phyloP scores from a whole-genome alignment of 2,113 vertebrate species.

The Centropus bengalensis region DNA sequence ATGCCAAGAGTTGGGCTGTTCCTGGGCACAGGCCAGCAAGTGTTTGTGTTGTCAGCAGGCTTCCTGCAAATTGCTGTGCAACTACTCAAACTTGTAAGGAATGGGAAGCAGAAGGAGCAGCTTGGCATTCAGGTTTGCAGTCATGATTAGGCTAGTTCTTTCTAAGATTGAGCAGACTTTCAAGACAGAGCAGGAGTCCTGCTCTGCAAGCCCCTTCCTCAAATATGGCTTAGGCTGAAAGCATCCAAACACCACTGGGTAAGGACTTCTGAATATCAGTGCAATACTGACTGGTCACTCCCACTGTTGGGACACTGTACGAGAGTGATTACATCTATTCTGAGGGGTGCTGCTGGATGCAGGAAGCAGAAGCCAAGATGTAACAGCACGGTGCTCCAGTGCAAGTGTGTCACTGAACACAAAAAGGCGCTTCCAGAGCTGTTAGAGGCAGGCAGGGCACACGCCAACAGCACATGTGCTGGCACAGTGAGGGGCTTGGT shows the following conservation, averaged over 20 bases:
- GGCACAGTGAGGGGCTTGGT: background rate
- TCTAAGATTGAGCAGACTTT: background rate
- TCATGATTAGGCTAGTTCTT: background rate
- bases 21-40: background rate
- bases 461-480: rapidly evolving
- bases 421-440: background rate
- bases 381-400: background rate
- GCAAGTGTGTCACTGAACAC: background rate
- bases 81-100: background rate
- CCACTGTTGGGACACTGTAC: rapidly evolving
- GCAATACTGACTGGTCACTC: no score
- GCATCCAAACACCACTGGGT: background rate
- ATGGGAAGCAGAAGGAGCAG: background rate
- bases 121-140: background rate
- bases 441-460: background rate
- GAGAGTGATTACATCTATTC: background rate
- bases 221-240: background rate
- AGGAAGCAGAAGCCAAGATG: background rate
- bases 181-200: background rate
- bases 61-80: background rate
- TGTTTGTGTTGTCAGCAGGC: background rate
- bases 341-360: background rate
- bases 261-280: background rate
- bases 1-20: background rate
- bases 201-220: background rate